phyloP scores from a whole-genome alignment of 2,797 vertebrate species.

The Cyclura pinguis region DNA sequence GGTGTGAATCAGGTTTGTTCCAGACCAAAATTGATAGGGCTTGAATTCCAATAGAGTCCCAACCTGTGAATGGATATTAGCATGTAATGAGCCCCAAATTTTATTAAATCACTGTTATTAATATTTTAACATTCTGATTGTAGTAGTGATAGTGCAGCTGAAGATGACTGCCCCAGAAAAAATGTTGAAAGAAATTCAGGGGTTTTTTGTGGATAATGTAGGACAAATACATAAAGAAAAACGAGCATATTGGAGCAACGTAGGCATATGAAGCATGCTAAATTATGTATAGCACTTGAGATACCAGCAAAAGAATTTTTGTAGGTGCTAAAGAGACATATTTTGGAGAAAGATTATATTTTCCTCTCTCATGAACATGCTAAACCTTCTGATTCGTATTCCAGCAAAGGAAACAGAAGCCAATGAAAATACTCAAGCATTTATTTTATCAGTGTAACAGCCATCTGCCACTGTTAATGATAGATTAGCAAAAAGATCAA shows the following conservation, averaged over 20 bases:
- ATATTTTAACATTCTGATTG: not conserved
- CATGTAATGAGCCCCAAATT: not conserved
- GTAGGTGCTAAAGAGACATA: not conserved
- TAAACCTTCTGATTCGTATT: not conserved
- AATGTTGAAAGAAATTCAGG: not conserved
- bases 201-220: not conserved
- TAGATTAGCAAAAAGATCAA: slow-evolving; percentile 21
- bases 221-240: not conserved
- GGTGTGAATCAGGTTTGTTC: not conserved
- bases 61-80: too few relatives aligned
- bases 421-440: slow-evolving; percentile 4
- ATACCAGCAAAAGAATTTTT: not conserved
- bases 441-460: slow-evolving; percentile 1
- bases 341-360: not conserved
- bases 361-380: slow-evolving; percentile 25
- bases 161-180: not conserved
- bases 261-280: not conserved
- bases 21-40: not conserved
- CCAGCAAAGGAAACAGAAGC: slow-evolving; percentile 31
- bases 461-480: slow-evolving; percentile 15
- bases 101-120: not conserved
- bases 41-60: not conserved
- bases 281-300: not conserved
- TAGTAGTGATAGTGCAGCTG: not conserved
- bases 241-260: not conserved